phyloP scores from a whole-genome alignment of 1,140 invertebrate genomes.

The Bradysia coprophila region DNA sequence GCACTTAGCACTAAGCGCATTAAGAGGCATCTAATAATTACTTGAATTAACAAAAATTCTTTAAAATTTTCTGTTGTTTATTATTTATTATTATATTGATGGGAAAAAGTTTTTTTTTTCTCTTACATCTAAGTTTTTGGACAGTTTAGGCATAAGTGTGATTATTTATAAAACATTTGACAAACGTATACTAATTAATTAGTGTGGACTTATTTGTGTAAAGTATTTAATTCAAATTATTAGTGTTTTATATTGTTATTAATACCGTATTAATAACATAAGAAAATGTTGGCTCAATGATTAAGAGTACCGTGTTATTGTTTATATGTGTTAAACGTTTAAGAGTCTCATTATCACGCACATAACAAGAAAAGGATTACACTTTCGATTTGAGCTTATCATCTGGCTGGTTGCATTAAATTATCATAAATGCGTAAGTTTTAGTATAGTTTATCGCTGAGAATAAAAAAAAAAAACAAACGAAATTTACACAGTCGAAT shows the following conservation, averaged over 20 bases:
- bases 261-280: background rate
- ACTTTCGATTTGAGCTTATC: no score
- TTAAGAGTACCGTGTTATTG: no score
- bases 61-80: background rate
- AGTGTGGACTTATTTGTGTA: slow-evolving; percentile 1
- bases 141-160: background rate
- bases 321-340: no score
- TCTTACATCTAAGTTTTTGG: no score
- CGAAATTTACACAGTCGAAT: no score
- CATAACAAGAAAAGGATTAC: no score
- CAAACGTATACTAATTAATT: slow-evolving; percentile 2
- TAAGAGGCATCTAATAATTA: slow-evolving; percentile 1
- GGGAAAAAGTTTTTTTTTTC: background rate
- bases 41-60: slow-evolving; percentile 1
- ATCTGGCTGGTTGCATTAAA: no score
- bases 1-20: background rate
- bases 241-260: background rate
- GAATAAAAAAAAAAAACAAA: no score
- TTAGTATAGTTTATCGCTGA: no score
- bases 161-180: slow-evolving; percentile 1
- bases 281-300: background rate
- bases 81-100: background rate
- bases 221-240: background rate
- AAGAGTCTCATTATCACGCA: no score
- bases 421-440: no score